Percentiles rank a stretch among this genome's conserved stretches.
Conservation (phyloP, 2,797 vertebrate genomes). For the Cossypha niveicapilla region DNA sequence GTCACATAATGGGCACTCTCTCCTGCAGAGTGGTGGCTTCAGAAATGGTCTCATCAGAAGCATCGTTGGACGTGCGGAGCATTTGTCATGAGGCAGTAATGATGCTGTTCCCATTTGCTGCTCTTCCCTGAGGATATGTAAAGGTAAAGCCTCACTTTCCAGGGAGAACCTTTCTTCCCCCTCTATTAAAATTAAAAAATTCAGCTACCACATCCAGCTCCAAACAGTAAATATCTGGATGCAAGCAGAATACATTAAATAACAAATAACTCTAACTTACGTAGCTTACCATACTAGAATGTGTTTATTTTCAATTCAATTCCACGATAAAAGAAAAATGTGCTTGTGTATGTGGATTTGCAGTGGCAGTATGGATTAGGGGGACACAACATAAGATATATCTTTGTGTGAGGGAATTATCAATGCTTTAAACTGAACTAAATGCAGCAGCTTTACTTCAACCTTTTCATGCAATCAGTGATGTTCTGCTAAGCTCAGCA, state of each 20-base stretch:
- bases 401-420: not conserved
- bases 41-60: not conserved
- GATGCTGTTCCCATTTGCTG: not conserved
- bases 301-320: not conserved
- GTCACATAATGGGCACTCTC: not conserved
- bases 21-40: not conserved
- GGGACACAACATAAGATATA: not conserved
- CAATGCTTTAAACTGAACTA: not conserved
- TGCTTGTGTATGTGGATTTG: not conserved
- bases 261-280: not conserved
- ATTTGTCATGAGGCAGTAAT: not conserved
- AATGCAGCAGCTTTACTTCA: not conserved
- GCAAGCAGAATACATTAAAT: not conserved
- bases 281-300: not conserved
- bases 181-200: not conserved
- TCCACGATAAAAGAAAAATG: not conserved
- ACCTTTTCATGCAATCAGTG: not conserved
- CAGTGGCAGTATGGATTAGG: not conserved
- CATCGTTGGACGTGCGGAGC: accelerated
- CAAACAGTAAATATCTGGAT: not conserved
- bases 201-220: not conserved
- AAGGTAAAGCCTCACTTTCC: not conserved
- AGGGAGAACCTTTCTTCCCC: not conserved
- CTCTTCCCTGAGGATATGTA: not conserved
- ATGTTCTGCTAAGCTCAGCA: constrained; percentile 8